Conservation (phyloP, 2,888 invertebrate genomes). For the Eristalis tenax region DNA sequence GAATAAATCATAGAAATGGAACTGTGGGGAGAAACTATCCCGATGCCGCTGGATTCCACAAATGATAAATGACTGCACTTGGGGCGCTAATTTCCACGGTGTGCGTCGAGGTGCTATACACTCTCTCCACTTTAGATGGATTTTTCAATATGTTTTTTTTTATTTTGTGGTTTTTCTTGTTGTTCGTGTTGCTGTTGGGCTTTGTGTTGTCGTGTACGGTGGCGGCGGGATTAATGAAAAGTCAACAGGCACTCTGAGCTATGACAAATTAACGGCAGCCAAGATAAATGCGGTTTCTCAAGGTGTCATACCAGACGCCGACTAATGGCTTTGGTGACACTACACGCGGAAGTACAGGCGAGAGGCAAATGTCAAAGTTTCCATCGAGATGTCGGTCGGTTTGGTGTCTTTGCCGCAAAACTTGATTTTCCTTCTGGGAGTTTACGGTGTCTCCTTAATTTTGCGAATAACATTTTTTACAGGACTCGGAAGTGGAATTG, state of each 20-base stretch:
- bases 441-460: neutral
- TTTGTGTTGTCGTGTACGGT: conserved; percentile 8
- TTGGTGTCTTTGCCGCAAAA: neutral
- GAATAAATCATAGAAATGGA: conserved; percentile 71
- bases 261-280: conserved; percentile 68
- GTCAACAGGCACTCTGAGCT: conserved; percentile 68
- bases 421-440: neutral
- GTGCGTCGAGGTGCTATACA: conserved; percentile 54
- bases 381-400: conserved; percentile 1
- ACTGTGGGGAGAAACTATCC: conserved; percentile 56
- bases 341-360: conserved; percentile 58
- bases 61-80: conserved; percentile 72
- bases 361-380: conserved; percentile 60
- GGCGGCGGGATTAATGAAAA: conserved; percentile 67
- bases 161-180: neutral
- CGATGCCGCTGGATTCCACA: conserved; percentile 68
- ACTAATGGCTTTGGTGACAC: conserved; percentile 71
- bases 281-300: conserved; percentile 68
- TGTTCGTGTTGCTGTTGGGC: neutral
- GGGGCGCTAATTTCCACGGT: conserved; percentile 68
- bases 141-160: conserved; percentile 28
- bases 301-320: conserved; percentile 56
- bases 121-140: conserved; percentile 17
- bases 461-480: neutral
- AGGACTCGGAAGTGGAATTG: neutral